Evolutionary conservation across 2,797 vertebrate species (phyloP), one percentile per base, ranked within the genome.

Genomic region (Pipistrellus nathusii): DNA sequence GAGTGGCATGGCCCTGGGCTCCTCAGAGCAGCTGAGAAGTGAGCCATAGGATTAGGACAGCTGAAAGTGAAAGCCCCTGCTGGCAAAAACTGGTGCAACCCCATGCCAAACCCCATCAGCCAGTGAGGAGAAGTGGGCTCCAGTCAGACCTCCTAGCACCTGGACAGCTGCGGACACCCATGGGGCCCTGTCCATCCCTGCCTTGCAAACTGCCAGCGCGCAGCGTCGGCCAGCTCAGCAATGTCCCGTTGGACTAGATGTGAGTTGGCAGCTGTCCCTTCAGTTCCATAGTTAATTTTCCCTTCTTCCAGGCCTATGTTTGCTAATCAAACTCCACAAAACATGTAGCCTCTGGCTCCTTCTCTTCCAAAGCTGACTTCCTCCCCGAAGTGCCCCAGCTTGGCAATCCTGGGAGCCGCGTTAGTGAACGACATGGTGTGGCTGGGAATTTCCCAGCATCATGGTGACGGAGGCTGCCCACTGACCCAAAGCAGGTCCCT

Each of bases 271-370:
- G 55, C n/a, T 57, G 51, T 71, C 55, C 71, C 69, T 72, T 68
- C 62, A 46, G 3, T 53, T 48, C 71, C 53, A 25, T 20, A n/a
- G 21, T 11, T 71, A 27, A 76, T 25, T 81, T 69, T 78, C 23
- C 30, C 41, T 86, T 83, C 51, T 14, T 73, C 15, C 5, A 6
- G 53, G 35, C 41, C 48, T 82, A 10, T 32, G 35, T 93, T 73
- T 76, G 64, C 83, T 83, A 8, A 75, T 80, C 48, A 75, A 68
- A 84, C 46, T 15, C 57, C 44, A 83, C 75, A 68, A 75, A 91
- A 71, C 41, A 55, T 64, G 18, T 6, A 62, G 15, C 77, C 32
- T 57, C 66, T 55, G 46, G 57, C 53, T 91, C 64, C 15, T 88
- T 71, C 55, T 75, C 51, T 55, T 66, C n/a, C 57, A 83, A 8